These are phyloP conservation scores for Mesocricetus auratus DNA, from an alignment of 2,113 vertebrate genomes.

Conservation along the genomic window DNA sequence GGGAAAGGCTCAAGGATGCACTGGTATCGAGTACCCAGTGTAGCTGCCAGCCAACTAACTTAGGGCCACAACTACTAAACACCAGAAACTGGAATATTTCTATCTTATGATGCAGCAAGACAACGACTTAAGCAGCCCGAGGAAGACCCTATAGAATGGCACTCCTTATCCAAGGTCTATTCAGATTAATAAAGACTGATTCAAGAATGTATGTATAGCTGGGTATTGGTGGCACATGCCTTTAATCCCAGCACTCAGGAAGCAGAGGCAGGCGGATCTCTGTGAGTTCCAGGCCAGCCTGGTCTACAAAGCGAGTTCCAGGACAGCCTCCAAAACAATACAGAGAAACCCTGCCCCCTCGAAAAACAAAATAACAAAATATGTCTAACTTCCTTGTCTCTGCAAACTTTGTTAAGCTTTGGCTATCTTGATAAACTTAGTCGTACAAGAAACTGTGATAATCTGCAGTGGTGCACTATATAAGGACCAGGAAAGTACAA, in stretches of 20 bases:
- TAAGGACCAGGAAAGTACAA: background rate
- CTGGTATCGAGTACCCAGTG: background rate
- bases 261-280: too few relatives aligned
- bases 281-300: too few relatives aligned
- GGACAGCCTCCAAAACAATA: too few relatives aligned
- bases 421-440: background rate
- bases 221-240: too few relatives aligned
- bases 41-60: background rate
- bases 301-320: too few relatives aligned
- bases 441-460: background rate
- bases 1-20: background rate
- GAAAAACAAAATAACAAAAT: too few relatives aligned
- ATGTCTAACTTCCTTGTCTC: background rate
- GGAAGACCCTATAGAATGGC: background rate
- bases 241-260: too few relatives aligned
- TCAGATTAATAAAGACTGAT: background rate
- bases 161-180: background rate
- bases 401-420: background rate
- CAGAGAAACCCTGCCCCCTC: too few relatives aligned
- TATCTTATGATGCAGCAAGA: background rate
- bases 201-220: too few relatives aligned
- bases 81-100: background rate
- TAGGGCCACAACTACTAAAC: background rate
- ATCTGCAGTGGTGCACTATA: background rate
- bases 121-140: background rate